Conservation (phyloP, 2,113 vertebrate genomes). For the Heloderma charlesbogerti region DNA sequence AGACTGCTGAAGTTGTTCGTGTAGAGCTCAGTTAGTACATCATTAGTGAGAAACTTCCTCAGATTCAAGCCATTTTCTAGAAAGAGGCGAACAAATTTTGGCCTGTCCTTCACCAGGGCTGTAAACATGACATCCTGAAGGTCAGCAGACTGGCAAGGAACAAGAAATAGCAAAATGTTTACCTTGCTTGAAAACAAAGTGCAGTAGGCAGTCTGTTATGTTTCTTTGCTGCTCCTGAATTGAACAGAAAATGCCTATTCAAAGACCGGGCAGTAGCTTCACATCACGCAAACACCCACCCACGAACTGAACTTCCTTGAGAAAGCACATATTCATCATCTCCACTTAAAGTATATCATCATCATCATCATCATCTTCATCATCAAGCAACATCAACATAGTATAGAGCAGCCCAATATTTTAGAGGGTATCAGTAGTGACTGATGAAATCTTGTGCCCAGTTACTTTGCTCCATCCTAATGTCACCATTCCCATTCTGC, state of each 20-base stretch:
- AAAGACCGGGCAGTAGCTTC: background rate
- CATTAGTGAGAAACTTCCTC: constrained; percentile 86
- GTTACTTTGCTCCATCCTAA: background rate
- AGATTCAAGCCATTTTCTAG: constrained; percentile 92
- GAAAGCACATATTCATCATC: background rate
- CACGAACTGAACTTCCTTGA: background rate
- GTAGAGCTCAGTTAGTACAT: constrained; percentile 88
- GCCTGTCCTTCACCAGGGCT: constrained; percentile 89
- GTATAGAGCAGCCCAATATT: background rate
- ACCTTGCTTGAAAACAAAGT: background rate
- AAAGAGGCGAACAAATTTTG: constrained; percentile 92
- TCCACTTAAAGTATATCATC: background rate
- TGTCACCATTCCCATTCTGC: background rate
- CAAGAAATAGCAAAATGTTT: constrained; percentile 29
- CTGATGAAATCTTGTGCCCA: background rate
- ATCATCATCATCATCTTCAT: background rate
- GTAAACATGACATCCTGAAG: constrained; percentile 93
- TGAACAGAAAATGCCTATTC: background rate
- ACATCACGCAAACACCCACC: background rate
- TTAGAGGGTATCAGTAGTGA: background rate
- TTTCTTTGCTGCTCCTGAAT: background rate
- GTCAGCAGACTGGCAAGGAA: constrained; percentile 84
- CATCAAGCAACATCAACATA: too few species aligned
- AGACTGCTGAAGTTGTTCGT: constrained; percentile 83
- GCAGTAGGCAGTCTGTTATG: background rate